Base-by-base conservation (phyloP, 2,888 invertebrate genomes). In the Gandaritis pyraliata region DNA sequence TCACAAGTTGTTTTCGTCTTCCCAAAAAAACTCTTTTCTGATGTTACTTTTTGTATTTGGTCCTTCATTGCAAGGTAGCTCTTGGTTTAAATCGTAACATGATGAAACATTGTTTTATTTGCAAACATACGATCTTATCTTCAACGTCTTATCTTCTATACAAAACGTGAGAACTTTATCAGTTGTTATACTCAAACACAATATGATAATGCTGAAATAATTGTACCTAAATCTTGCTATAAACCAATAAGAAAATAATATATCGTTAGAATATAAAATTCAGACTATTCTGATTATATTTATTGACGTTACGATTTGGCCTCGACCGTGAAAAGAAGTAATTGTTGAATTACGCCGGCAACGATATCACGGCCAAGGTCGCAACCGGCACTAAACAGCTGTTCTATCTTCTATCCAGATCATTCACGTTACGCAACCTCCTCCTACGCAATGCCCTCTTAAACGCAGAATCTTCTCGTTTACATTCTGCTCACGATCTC, bases 331-430 rank as follows among this genome's bases (percentile, higher is more conserved):
- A 65, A 63, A 67, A 82, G 81, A 82, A 86, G 83, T 85, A 87
- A 88, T 87, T 85, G 87, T 87, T 82, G 82, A 87, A 86, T 89
- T 86, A 81, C 81, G 83, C 81, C 82, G 77, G 79, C 77, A 80
- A 74, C 81, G 76, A 80, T 81, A 84, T 87, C 88, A 89, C 86
- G 88, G 90, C 83, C 90, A 91, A 90, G 90, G 90, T 83, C 85
- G 74, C 66, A 70, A 60, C 52, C 59, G 58, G 59, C 73, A 70
- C 58, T 57, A 48, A 82, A 82, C 86, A 83, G 82, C 83, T 85
- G 85, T 70, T 77, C 65, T 69, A 72, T 72, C 66, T 70, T 77
- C 65, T 69, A 72, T 72, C 66, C 64, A 69, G 71, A 74, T 71
- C 65, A 71, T 72, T 69, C 53, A 33, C 61, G 60, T 76, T 74